Evolutionary conservation across 2,113 vertebrate genomes (phyloP).

Genomic region (Malurus elegans): DNA sequence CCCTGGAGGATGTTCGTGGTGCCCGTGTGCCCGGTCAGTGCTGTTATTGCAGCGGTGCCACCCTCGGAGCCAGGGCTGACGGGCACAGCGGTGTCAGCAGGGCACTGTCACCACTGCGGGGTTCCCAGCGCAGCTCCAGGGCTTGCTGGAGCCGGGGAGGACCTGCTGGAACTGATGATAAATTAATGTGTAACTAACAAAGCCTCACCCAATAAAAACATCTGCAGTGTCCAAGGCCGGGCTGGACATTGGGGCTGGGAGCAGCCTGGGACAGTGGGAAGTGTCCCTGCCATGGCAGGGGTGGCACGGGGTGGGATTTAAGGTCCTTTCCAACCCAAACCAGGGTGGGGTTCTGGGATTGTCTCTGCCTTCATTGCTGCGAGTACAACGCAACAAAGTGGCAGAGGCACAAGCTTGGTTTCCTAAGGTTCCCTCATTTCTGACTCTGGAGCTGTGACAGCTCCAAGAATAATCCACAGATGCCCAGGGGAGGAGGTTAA

Average conservation of each 20-base stretch:
- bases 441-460: neutral
- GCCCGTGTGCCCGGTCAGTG: neutral
- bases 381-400: neutral
- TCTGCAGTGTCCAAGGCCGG: neutral
- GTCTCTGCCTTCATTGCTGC: neutral
- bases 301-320: rapidly evolving
- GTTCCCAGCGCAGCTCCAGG: neutral
- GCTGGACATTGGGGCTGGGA: neutral
- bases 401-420: neutral
- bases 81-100: neutral
- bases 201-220: rapidly evolving
- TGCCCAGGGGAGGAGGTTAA: neutral
- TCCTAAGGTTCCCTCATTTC: neutral
- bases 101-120: rapidly evolving
- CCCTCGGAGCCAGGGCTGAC: rapidly evolving
- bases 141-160: neutral
- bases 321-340: neutral
- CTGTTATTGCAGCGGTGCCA: neutral
- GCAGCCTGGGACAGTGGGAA: neutral
- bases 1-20: neutral
- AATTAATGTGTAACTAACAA: rapidly evolving
- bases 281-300: neutral
- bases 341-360: neutral
- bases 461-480: neutral
- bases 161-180: neutral